phyloP scores from a whole-genome alignment of 2,113 vertebrate species.

The Eubucco bourcierii region DNA sequence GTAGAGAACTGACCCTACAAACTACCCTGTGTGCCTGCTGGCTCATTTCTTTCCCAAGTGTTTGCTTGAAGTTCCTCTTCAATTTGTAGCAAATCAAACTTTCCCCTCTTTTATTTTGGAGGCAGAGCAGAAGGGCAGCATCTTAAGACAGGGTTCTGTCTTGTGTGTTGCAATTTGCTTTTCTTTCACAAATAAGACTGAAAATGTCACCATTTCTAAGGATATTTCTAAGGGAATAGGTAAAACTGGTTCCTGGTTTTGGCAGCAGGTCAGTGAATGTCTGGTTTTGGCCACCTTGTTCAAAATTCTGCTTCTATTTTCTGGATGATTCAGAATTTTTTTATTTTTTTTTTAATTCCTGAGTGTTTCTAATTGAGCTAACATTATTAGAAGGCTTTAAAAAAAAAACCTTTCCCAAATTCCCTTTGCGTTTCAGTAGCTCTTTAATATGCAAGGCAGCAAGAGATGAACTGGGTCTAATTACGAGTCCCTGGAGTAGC shows the following conservation, averaged over 20 bases:
- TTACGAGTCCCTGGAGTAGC: slow-evolving; percentile 84
- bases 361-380: slow-evolving; percentile 78
- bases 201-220: neutral
- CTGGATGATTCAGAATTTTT: slow-evolving; percentile 45
- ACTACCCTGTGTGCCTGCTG: neutral
- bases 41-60: neutral
- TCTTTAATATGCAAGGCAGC: slow-evolving; percentile 84
- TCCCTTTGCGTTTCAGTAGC: slow-evolving; percentile 80
- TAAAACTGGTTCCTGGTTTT: neutral
- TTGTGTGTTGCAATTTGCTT: rapidly evolving
- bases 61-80: neutral
- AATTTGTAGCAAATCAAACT: neutral
- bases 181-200: neutral
- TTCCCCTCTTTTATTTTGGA: neutral
- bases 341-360: slow-evolving; percentile 42
- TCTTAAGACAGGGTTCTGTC: neutral
- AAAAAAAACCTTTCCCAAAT: slow-evolving; percentile 70
- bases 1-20: neutral
- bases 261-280: neutral
- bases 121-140: neutral
- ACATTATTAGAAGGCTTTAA: slow-evolving; percentile 73
- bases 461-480: slow-evolving; percentile 82
- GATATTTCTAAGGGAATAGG: neutral
- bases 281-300: neutral
- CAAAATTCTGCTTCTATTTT: slow-evolving; percentile 11